Evolutionary conservation across 1,140 invertebrate genomes (phyloP), one percentile per base, ranked within the genome.

Genomic region (Aplysia californica): DNA sequence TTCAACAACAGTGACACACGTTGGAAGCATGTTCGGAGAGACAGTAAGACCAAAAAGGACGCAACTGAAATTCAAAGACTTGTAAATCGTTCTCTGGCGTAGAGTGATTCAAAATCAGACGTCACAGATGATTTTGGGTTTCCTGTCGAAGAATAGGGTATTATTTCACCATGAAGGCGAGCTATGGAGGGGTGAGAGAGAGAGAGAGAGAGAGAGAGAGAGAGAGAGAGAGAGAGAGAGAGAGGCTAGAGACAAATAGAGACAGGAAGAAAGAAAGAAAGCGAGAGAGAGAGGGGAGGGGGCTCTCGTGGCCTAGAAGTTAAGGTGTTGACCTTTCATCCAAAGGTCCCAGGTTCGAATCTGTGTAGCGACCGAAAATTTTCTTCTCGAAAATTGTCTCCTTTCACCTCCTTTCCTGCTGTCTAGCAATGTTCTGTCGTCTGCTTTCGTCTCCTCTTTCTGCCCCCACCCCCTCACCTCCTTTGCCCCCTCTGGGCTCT

Each of bases 201-300:
- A 66, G 20, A 26, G 35, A 75, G 29, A 67, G 38, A 4, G 23
- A 75, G 35, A 66, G 23, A 23, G 55, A 66, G 55, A 75, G 21
- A 66, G 31, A 39, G 35, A 66, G 58, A 75, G 44, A 66, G 3
- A n/a, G 64, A 35, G 29, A 4, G 35, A n/a, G 64, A 36, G 64
- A 36, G 35, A 36, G 64, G n/a, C 29, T 66, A 6, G n/a, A n/a
- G n/a, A n/a, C n/a, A n/a, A n/a, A n/a, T n/a, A n/a, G n/a, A n/a
- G n/a, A n/a, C n/a, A n/a, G 29, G 59, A 26, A 64, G 59, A 26
- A 66, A 31, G 64, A 31, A 67, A 35, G 2, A 36, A 18, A n/a
- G 36, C 4, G 2, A 36, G 15, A n/a, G 36, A 18, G 31, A 36
- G 6, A n/a, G 35, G 4, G 6, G 35, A n/a, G n/a, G n/a, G n/a